Evolutionary conservation across 2,888 invertebrate genomes (phyloP).

Genomic region (Rhyacophila evoluta): DNA sequence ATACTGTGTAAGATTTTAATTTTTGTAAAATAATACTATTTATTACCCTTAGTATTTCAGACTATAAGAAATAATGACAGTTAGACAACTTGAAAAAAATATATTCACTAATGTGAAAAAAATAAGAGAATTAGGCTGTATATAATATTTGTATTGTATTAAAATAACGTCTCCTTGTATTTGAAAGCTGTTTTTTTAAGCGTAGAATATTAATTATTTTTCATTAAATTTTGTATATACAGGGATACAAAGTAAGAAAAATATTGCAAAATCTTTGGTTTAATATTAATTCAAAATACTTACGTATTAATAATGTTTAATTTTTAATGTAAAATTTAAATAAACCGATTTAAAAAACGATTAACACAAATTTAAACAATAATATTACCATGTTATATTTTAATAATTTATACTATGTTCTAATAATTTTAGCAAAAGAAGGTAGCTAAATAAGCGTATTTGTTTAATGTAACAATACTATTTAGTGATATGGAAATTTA

Average conservation of each 20-base stretch:
- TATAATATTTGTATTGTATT: neutral
- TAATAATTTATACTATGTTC: no score
- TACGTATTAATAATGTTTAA: no score
- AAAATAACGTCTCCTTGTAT: neutral
- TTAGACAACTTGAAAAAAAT: neutral
- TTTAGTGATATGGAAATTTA: no score
- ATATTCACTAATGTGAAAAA: neutral
- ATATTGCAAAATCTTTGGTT: neutral
- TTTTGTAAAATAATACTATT: neutral
- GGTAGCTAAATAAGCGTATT: no score
- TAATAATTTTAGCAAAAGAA: no score
- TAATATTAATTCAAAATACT: no score
- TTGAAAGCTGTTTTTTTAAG: neutral
- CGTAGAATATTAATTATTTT: neutral
- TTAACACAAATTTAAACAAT: no score
- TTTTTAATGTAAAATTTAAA: no score
- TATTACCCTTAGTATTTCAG: neutral
- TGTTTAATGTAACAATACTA: no score
- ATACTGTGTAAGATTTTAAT: no score
- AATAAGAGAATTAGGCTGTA: neutral
- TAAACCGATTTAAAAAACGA: no score
- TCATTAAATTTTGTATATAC: neutral
- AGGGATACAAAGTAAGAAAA: slow-evolving; percentile 16
- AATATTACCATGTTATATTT: no score
- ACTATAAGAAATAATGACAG: neutral